A percentile compares a stretch with the other conserved stretches of the same genome.
phyloP scores from a whole-genome alignment of 53 echinoderm and acorn worm species.

The Apostichopus leukothele region DNA sequence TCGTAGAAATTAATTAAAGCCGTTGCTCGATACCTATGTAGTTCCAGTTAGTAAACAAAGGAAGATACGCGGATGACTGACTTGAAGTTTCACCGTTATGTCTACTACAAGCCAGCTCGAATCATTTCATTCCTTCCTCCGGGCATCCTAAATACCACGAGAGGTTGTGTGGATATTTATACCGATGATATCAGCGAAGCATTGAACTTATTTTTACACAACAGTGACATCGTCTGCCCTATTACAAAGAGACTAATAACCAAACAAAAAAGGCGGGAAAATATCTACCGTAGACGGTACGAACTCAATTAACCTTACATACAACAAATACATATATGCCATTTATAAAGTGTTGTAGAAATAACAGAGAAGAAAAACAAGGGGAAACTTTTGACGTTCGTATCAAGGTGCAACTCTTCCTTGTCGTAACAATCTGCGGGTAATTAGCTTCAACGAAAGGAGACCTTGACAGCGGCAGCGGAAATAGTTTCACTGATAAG shows the following conservation, averaged over 20 bases:
- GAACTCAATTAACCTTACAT: constrained; percentile 43
- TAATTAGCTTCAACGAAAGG: constrained; percentile 51
- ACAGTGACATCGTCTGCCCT: neutral
- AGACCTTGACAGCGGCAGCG: constrained; percentile 45
- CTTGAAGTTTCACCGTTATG: too few relatives aligned
- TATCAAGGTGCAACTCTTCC: constrained; percentile 40
- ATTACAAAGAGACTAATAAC: neutral
- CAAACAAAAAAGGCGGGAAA: neutral
- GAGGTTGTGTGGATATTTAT: neutral
- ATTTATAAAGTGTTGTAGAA: neutral
- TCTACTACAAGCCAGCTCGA: too few relatives aligned
- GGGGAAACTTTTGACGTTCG: neutral
- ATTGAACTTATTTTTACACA: neutral
- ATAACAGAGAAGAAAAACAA: neutral
- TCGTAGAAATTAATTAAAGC: too few relatives aligned
- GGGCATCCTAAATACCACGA: neutral
- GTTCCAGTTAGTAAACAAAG: too few relatives aligned
- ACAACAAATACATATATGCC: neutral
- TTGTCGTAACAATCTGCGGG: constrained; percentile 30
- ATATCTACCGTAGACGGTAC: constrained; percentile 31
- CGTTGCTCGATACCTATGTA: too few relatives aligned
- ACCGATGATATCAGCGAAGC: neutral
- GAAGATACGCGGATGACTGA: too few relatives aligned
- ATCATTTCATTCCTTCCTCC: too few relatives aligned
- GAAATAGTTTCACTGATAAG: constrained; percentile 45